phyloP scores from a whole-genome alignment of 1,140 invertebrate species.

The Muscidifurax raptorellus region DNA sequence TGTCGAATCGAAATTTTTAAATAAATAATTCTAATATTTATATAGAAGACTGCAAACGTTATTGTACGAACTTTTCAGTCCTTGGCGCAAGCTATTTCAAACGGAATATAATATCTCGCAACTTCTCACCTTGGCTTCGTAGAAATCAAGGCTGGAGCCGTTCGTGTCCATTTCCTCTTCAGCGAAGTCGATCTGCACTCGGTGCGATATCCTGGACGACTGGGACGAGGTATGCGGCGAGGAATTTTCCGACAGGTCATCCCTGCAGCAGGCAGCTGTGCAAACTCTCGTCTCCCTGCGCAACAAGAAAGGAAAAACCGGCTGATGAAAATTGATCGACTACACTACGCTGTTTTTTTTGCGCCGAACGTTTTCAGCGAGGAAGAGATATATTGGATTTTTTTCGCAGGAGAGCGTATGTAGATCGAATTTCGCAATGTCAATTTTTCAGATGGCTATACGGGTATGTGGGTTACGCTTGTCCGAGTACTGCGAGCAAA shows the following conservation, averaged over 20 bases:
- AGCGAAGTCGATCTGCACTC: slow-evolving; percentile 64
- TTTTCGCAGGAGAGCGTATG: no score
- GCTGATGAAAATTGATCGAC: neutral
- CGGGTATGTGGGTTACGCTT: no score
- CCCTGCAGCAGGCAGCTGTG: slow-evolving; percentile 71
- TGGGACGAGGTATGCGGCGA: slow-evolving; percentile 67
- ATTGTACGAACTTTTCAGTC: no score
- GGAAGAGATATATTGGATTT: no score
- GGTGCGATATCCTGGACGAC: slow-evolving; percentile 64
- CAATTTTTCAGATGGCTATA: no score
- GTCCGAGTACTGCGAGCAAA: no score
- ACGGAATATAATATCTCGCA: neutral
- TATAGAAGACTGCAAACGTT: no score
- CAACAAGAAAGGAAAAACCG: neutral
- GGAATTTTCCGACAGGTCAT: slow-evolving; percentile 70
- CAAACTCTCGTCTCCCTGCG: slow-evolving; percentile 70
- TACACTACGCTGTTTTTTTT: neutral
- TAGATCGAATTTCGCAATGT: no score
- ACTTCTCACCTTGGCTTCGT: slow-evolving; percentile 65
- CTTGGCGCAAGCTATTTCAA: no score
- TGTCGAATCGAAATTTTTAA: no score
- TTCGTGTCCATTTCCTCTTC: slow-evolving; percentile 65
- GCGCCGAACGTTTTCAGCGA: neutral
- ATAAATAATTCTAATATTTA: no score
- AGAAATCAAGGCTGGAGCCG: slow-evolving; percentile 69